A percentile compares a stretch with the other conserved stretches of the same genome.
phyloP scores from a whole-genome alignment of 2,888 invertebrate species.

The Meloe dianella region DNA sequence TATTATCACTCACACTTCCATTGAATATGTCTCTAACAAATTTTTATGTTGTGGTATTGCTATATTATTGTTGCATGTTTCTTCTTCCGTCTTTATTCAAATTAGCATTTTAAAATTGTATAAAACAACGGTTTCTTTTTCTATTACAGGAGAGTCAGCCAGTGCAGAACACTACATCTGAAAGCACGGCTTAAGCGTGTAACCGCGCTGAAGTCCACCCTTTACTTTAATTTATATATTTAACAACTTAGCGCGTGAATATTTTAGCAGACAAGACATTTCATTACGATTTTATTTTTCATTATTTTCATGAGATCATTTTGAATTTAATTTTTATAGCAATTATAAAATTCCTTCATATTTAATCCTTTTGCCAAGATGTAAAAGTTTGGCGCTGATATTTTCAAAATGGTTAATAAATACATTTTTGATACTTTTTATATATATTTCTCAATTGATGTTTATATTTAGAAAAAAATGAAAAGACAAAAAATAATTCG shows the following conservation, averaged over 20 bases:
- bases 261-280: constrained; percentile 61
- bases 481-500: constrained; percentile 44
- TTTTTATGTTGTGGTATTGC: background rate
- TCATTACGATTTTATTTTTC: constrained; percentile 46
- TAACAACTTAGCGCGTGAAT: constrained; percentile 60
- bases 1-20: background rate
- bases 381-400: constrained; percentile 41
- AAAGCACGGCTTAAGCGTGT: constrained; percentile 65
- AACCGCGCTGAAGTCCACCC: constrained; percentile 49
- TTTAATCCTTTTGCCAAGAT: constrained; percentile 28
- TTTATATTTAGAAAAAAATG: constrained; percentile 40
- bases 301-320: constrained; percentile 10
- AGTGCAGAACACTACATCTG: constrained; percentile 67
- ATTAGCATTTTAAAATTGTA: background rate
- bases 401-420: constrained; percentile 45
- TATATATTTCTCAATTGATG: constrained; percentile 52
- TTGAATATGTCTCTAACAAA: constrained; percentile 6
- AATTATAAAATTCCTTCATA: constrained; percentile 29
- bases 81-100: too few relatives aligned
- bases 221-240: constrained; percentile 54
- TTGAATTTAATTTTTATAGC: constrained; percentile 18
- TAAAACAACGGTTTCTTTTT: constrained; percentile 23
- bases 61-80: constrained; percentile 18
- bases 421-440: constrained; percentile 58
- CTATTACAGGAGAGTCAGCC: constrained; percentile 64